phyloP scores from a whole-genome alignment of 1,140 invertebrate species.

The Musca domestica region DNA sequence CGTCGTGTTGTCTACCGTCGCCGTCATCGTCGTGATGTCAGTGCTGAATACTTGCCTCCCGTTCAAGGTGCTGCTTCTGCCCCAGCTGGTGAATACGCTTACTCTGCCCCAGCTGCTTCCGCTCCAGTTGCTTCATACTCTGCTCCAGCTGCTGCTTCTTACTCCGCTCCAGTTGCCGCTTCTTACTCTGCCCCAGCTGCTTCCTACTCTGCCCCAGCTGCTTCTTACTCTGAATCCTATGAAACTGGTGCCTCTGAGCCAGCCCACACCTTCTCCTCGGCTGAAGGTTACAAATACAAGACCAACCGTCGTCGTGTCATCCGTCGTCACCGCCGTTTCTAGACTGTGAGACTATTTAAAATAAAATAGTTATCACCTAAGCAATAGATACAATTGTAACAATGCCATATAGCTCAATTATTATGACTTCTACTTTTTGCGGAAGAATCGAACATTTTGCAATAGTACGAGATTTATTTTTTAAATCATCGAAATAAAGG shows the following conservation, averaged over 20 bases:
- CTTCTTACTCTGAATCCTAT: slow-evolving; percentile 2
- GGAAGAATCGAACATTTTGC: no score
- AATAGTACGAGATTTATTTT: no score
- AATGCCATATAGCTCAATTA: no score
- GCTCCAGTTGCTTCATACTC: slow-evolving; percentile 15
- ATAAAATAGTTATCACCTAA: no score
- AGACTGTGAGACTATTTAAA: no score
- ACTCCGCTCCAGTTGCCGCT: slow-evolving; percentile 27
- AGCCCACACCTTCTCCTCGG: slow-evolving; percentile 25
- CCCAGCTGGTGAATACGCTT: not conserved
- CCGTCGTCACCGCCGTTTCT: slow-evolving; percentile 29
- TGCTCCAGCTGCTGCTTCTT: slow-evolving; percentile 23
- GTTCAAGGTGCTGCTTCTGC: slow-evolving; percentile 23
- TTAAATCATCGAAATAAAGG: no score
- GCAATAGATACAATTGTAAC: no score
- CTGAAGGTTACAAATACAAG: slow-evolving; percentile 31
- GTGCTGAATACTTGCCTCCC: slow-evolving; percentile 33
- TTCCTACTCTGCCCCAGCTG: slow-evolving; percentile 29
- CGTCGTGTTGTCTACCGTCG: slow-evolving; percentile 31
- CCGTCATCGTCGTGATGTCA: slow-evolving; percentile 42
- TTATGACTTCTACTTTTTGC: no score
- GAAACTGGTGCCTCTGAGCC: slow-evolving; percentile 29
- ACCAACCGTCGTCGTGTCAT: slow-evolving; percentile 18
- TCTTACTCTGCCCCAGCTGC: slow-evolving; percentile 28
- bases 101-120: slow-evolving; percentile 15